Conservation (phyloP, 2,888 invertebrate genomes). For the Lamellibrachia columna region DNA sequence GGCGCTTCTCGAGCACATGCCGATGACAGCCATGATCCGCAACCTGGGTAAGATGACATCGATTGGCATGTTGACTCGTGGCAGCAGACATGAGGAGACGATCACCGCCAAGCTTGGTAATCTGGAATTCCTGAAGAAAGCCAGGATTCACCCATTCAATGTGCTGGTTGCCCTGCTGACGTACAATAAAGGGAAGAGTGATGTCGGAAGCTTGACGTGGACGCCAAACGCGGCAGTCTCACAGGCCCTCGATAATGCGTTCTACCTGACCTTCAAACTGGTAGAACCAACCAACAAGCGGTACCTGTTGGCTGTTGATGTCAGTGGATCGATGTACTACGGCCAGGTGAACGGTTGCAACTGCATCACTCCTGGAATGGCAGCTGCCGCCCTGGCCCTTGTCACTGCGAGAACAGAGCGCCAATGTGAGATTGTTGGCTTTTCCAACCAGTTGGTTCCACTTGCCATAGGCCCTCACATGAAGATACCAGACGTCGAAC, state of each 20-base stretch:
- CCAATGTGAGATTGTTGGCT: slow-evolving; percentile 45
- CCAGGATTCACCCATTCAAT: slow-evolving; percentile 63
- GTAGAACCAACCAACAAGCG: slow-evolving; percentile 69
- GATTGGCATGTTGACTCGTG: slow-evolving; percentile 48
- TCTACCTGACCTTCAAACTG: slow-evolving; percentile 63
- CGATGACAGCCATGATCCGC: slow-evolving; percentile 65
- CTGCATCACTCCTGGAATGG: slow-evolving; percentile 68
- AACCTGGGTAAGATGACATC: slow-evolving; percentile 61
- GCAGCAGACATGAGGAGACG: slow-evolving; percentile 37
- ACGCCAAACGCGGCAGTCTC: slow-evolving; percentile 44
- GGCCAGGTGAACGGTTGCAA: slow-evolving; percentile 65
- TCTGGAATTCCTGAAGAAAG: slow-evolving; percentile 45
- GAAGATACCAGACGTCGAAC: slow-evolving; percentile 41
- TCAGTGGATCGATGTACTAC: slow-evolving; percentile 66
- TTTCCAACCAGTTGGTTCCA: slow-evolving; percentile 43
- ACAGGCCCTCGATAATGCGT: slow-evolving; percentile 57
- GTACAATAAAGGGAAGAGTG: slow-evolving; percentile 58
- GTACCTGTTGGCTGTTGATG: slow-evolving; percentile 72
- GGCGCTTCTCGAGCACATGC: slow-evolving; percentile 61
- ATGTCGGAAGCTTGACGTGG: slow-evolving; percentile 61
- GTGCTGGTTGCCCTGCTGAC: slow-evolving; percentile 59
- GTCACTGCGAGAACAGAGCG: slow-evolving; percentile 58
- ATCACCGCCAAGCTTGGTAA: slow-evolving; percentile 51
- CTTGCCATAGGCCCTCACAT: slow-evolving; percentile 41
- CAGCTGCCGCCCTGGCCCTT: slow-evolving; percentile 70